These are phyloP conservation scores for Petrocephalus sullivani DNA, from an alignment of 2,797 vertebrate genomes.

Conservation along the genomic window DNA sequence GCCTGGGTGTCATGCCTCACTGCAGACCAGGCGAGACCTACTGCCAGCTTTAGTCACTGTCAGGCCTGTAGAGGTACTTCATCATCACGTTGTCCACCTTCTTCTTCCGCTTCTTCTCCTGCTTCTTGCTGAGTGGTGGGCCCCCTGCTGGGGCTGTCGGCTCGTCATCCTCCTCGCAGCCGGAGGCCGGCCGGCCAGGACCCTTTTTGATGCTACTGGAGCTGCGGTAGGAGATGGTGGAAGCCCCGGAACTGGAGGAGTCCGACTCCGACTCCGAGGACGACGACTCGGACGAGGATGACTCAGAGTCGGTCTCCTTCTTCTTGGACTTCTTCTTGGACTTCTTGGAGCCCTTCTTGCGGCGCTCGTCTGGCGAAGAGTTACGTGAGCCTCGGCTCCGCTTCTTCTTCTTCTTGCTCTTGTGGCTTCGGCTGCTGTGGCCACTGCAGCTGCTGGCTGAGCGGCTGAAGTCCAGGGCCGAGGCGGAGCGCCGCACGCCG, in stretches of 20 bases:
- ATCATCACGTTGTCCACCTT: slow-evolving; percentile 91
- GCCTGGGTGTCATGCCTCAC: slow-evolving; percentile 55
- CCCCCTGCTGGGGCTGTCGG: slow-evolving; percentile 26
- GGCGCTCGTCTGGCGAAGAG: slow-evolving; percentile 43
- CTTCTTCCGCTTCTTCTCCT: slow-evolving; percentile 84
- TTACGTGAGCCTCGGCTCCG: slow-evolving; percentile 58
- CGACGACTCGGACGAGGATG: slow-evolving; percentile 58
- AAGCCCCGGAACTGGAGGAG: slow-evolving; percentile 72
- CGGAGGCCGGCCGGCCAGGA: slow-evolving; percentile 46
- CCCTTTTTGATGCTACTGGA: slow-evolving; percentile 81
- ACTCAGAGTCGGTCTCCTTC: slow-evolving; percentile 48
- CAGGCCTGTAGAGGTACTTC: slow-evolving; percentile 91
- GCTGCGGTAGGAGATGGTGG: slow-evolving; percentile 81
- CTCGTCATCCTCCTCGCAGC: slow-evolving; percentile 46
- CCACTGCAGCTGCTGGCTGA: slow-evolving; percentile 48
- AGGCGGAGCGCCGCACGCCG: slow-evolving; percentile 73
- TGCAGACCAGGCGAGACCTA: slow-evolving; percentile 64
- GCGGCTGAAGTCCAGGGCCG: slow-evolving; percentile 69
- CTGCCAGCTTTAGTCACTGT: slow-evolving; percentile 86
- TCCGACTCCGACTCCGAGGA: slow-evolving; percentile 62
- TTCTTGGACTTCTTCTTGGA: slow-evolving; percentile 74
- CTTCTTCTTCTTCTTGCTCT: slow-evolving; percentile 61
- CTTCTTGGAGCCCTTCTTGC: slow-evolving; percentile 67
- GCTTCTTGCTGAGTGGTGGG: slow-evolving; percentile 63
- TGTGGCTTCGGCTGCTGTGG: slow-evolving; percentile 40